These are phyloP conservation scores for Oikopleura vanhoeffeni DNA, from an alignment of 23 tunicate species.

Conservation along the genomic window DNA sequence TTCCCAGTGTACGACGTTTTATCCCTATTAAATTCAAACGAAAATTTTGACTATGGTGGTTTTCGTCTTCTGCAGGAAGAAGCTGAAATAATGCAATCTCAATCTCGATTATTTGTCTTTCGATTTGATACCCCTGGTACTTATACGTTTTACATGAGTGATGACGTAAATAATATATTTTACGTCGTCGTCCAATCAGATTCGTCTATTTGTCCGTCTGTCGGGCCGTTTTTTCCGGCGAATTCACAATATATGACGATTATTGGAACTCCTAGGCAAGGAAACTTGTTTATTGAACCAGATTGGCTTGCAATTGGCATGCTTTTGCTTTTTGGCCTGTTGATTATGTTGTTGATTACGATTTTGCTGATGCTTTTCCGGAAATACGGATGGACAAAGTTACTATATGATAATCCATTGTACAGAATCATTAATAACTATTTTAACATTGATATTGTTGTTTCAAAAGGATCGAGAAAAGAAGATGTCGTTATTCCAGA, in stretches of 20 bases:
- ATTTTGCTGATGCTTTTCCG: slow-evolving; percentile 40
- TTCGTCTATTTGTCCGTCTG: slow-evolving; percentile 57
- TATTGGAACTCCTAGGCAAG: slow-evolving; percentile 33
- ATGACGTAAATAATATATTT: slow-evolving; percentile 27
- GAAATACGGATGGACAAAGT: slow-evolving; percentile 77
- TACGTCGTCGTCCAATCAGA: slow-evolving; percentile 43
- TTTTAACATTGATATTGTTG: slow-evolving; percentile 50
- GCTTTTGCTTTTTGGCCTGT: slow-evolving; percentile 22
- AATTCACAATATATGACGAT: slow-evolving; percentile 44
- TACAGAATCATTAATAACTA: slow-evolving; percentile 34
- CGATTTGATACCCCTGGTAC: slow-evolving; percentile 55
- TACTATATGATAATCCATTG: slow-evolving; percentile 22
- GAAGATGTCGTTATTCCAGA: not conserved
- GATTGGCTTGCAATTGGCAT: slow-evolving; percentile 73
- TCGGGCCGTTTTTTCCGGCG: slow-evolving; percentile 75
- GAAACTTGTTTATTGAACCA: slow-evolving; percentile 56
- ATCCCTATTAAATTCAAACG: slow-evolving; percentile 79
- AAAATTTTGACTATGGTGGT: slow-evolving; percentile 83
- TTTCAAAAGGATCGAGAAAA: slow-evolving; percentile 70
- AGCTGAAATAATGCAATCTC: slow-evolving; percentile 23
- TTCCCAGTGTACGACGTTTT: slow-evolving; percentile 56
- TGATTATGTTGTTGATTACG: slow-evolving; percentile 30
- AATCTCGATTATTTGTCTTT: slow-evolving; percentile 33
- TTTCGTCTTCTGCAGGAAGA: slow-evolving; percentile 38
- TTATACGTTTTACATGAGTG: slow-evolving; percentile 33